Base-by-base conservation (phyloP, 2,888 invertebrate species). In the Polydrusus cervinus region DNA sequence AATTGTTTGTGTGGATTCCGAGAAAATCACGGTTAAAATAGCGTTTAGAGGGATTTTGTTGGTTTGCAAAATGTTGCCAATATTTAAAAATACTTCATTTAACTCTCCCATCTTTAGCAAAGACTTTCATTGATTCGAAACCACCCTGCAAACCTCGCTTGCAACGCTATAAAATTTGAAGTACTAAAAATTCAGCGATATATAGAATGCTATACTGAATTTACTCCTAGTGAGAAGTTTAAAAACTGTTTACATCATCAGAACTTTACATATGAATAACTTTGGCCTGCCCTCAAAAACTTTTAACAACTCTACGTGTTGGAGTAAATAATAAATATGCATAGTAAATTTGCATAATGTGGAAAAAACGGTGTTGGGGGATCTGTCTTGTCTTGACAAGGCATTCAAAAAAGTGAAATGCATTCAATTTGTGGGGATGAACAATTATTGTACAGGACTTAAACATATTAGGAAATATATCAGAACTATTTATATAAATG, bases 291-390 rank as follows among this genome's bases (percentile, higher is more conserved):
- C 25, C 30, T 30, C 53, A 53, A 43, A 25, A 53, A 53, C 13
- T 25, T 53, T 53, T 53, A 53, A 25, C 11, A 30, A 14, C 14
- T 55, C 55, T 34, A 14, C 34, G 34, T 34, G 55, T 30, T 14
- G 30, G 30, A 34, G 55, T 55, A 55, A 55, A 55, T 55, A 55
- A 55, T 55, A 55, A 55, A 55, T 55, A 55, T 55, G 55, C 55
- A 55, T 55, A 5, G 8, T 34, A 55, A 13, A 55, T 55, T 55
- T 55, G 14, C 55, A 55, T 55, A 34, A 2, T 55, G 5, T 25
- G 25, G 34, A 8, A 34, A 55, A 34, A 34, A 30, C 55, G 20
- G 30, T 7, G 55, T 55, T 34, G 55, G 55, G 3, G 30, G n/a
- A 13, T 53, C 53, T 53, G 3, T 10, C 43, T 40, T 40, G 1